Base-by-base conservation (phyloP, 2,888 invertebrate genomes). In the Thysanoteuthis rhombus region DNA sequence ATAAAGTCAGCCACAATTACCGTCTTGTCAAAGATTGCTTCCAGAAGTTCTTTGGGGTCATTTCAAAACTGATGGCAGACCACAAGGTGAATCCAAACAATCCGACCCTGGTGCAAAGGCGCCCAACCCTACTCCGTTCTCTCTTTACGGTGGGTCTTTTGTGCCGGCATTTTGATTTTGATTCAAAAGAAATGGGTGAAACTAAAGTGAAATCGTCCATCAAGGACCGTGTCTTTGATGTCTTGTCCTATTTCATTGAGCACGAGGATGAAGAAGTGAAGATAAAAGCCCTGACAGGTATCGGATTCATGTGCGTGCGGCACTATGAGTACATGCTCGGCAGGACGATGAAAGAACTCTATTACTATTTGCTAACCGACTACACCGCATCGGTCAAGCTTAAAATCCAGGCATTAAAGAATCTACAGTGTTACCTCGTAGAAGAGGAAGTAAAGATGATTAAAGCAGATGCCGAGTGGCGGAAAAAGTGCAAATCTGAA, bases 361-460 rank as follows among this genome's bases (percentile, higher is more conserved):
- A 99, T 97, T 98, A 98, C 96, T 98, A 98, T 95, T 97, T 98
- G 95, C 97, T 99, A 25, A 97, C 98, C 36, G 95, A 96, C 94
- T 94, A 95, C 93, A 94, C 95, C 58, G 95, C 96, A 58, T 95
- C 96, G 40, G 94, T 96, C 39, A 95, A 95, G 95, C 98, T 99
- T 98, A 98, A 98, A 97, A 94, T 95, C 42, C 94, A 96, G 96
- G 96, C 97, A 93, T 97, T 99, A 95, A 98, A 98, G 95, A 99
- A 99, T 97, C 98, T 99, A 94, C 99, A 99, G 97, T 98, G 98
- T 97, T 99, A 99, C 97, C 98, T 99, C 96, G 98, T 98, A 95
- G 99, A 99, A 97, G 99, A 99, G 96, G 99, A 99, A 97, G 98
- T 98, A 96, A 98, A 99, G 96, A 99, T 99, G 99, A 98, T 99